Evolutionary conservation across 2,888 invertebrate genomes (phyloP).

Genomic region (Physocephala rufipes): DNA sequence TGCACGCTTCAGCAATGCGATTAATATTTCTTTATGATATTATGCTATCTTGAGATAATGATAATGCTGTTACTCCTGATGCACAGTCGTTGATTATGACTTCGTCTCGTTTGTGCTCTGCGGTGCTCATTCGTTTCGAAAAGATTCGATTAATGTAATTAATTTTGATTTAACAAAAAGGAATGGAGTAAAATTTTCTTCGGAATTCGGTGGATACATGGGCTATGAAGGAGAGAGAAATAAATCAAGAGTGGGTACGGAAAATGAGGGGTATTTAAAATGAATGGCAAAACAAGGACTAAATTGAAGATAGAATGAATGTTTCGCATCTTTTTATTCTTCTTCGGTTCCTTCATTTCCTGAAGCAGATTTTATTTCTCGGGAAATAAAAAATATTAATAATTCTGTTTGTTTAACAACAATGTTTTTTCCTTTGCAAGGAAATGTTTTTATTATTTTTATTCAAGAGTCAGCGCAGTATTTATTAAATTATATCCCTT

Average conservation of each 20-base stretch:
- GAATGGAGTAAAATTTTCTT: no score
- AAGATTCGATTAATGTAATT: conserved; percentile 10
- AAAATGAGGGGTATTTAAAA: not conserved
- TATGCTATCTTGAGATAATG: no score
- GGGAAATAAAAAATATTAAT: not conserved
- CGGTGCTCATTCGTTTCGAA: not conserved
- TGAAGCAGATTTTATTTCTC: not conserved
- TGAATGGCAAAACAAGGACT: not conserved
- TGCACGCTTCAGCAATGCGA: not conserved
- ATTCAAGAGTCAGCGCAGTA: no score
- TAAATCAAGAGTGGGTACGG: no score
- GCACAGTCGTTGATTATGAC: not conserved
- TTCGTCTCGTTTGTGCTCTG: not conserved
- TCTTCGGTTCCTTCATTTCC: not conserved
- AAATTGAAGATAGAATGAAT: not conserved
- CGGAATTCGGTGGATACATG: no score
- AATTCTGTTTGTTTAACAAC: not conserved
- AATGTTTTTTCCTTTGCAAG: not conserved
- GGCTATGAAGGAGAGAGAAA: no score
- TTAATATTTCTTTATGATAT: not conserved
- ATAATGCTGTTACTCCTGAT: not conserved
- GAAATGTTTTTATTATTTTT: no score
- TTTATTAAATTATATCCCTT: no score
- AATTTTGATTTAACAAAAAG: not conserved
- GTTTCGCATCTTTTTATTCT: not conserved